Conservation (phyloP, 2,888 invertebrate species). For the Euplagia quadripunctaria region DNA sequence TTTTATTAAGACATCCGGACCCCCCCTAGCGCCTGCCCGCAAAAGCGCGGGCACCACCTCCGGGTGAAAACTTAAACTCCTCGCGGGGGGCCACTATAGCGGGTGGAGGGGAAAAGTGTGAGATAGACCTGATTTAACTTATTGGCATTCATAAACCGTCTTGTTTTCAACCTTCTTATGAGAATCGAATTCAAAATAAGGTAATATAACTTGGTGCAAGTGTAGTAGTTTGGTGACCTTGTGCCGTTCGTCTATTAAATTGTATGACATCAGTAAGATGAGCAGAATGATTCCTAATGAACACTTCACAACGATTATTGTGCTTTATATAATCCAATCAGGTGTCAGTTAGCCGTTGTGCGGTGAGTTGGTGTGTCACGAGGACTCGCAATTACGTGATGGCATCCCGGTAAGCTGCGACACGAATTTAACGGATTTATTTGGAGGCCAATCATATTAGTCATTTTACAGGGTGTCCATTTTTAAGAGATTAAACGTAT, state of each 20-base stretch:
- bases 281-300: neutral
- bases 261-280: constrained; percentile 2
- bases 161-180: no score
- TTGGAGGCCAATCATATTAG: neutral
- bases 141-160: neutral
- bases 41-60: no score
- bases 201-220: neutral
- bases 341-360: constrained; percentile 29
- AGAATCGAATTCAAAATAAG: neutral
- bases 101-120: no score
- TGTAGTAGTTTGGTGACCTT: neutral
- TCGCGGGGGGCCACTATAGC: no score
- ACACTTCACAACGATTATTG: neutral
- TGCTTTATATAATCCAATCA: constrained; percentile 10
- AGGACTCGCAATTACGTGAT: constrained; percentile 34
- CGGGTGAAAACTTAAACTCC: no score
- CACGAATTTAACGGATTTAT: neutral
- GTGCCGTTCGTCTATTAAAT: neutral
- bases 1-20: no score
- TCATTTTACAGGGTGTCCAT: neutral
- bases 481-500: neutral
- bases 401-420: constrained; percentile 23
- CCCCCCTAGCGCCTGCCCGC: no score
- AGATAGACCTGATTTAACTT: neutral
- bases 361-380: constrained; percentile 30